These are phyloP conservation scores for Tenodera sinensis DNA, from an alignment of 2,888 invertebrate species.

Conservation along the genomic window DNA sequence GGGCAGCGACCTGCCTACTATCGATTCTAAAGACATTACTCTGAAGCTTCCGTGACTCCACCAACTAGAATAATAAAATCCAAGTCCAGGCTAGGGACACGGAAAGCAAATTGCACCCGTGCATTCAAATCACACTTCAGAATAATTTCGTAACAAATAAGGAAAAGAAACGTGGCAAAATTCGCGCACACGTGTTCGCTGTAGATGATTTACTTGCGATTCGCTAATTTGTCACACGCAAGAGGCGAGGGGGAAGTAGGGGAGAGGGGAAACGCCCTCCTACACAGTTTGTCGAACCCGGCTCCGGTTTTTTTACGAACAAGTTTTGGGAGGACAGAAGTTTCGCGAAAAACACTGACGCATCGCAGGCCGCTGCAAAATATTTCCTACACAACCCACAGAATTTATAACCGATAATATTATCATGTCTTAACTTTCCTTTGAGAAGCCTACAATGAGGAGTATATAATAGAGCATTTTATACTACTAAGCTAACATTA, in stretches of 20 bases:
- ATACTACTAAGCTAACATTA: too few species aligned
- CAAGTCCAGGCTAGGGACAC: background rate
- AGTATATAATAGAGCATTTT: too few species aligned
- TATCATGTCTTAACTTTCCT: too few species aligned
- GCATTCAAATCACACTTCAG: background rate
- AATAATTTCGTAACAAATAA: background rate
- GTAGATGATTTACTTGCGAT: background rate
- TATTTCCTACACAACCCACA: background rate
- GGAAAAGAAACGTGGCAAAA: background rate
- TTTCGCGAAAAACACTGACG: background rate
- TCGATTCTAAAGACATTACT: conserved; percentile 6
- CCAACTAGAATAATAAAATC: background rate
- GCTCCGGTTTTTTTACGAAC: background rate
- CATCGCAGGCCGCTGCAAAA: background rate
- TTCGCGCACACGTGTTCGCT: background rate
- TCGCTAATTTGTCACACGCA: background rate
- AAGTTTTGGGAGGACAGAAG: background rate
- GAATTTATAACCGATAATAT: too few species aligned
- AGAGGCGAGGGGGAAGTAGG: background rate
- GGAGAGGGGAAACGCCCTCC: background rate
- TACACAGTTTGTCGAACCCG: background rate
- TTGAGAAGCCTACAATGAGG: too few species aligned
- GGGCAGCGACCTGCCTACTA: conserved; percentile 11
- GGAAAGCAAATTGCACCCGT: background rate
- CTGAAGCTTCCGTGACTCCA: background rate